phyloP scores from a whole-genome alignment of 2,888 invertebrate genomes.

The Augiades crinisus region DNA sequence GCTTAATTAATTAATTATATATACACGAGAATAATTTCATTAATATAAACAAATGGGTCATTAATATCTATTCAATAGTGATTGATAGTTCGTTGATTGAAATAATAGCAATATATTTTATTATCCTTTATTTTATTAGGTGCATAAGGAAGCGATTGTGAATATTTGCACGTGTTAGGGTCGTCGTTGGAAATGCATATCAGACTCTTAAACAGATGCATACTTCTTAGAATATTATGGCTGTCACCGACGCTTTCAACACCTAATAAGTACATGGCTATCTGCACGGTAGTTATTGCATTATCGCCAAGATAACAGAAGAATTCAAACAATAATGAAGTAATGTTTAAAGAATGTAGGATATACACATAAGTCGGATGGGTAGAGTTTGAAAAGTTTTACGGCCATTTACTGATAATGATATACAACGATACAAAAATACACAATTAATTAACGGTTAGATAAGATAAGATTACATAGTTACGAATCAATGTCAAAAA shows the following conservation, averaged over 20 bases:
- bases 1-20: constrained; percentile 3
- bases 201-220: constrained; percentile 31
- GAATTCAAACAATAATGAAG: constrained; percentile 20
- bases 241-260: constrained; percentile 44
- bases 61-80: too few species aligned
- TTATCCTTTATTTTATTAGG: neutral
- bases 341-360: constrained; percentile 4
- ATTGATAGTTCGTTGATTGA: too few species aligned
- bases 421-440: too few species aligned
- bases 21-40: neutral
- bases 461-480: too few species aligned
- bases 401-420: too few species aligned
- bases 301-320: constrained; percentile 26
- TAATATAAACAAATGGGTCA: too few species aligned
- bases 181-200: constrained; percentile 46
- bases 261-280: constrained; percentile 38
- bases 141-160: constrained; percentile 27
- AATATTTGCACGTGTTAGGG: constrained; percentile 43
- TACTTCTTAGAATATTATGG: constrained; percentile 44
- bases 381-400: neutral
- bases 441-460: too few species aligned
- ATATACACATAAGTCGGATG: neutral
- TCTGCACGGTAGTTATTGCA: neutral
- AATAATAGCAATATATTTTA: too few species aligned
- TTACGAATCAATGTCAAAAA: too few species aligned